phyloP scores from a whole-genome alignment of 1,140 invertebrate genomes.

The Drosophila oshimai region DNA sequence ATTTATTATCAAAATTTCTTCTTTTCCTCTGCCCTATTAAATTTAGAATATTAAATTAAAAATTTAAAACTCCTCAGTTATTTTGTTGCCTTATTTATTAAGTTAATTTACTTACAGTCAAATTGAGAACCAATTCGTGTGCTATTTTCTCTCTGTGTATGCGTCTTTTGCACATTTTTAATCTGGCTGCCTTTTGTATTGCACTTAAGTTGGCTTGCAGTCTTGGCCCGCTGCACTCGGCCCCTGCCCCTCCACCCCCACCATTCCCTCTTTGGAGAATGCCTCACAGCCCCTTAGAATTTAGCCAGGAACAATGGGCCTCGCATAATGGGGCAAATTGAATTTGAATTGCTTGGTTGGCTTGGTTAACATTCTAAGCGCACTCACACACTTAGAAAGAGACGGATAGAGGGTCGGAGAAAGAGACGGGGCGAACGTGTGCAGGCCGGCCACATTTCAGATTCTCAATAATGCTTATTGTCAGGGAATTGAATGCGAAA shows the following conservation, averaged over 20 bases:
- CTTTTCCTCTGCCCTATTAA: too few relatives aligned
- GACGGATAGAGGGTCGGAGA: background rate
- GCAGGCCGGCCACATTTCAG: slow-evolving; percentile 42
- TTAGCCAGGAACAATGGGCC: slow-evolving; percentile 71
- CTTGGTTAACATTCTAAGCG: slow-evolving; percentile 51
- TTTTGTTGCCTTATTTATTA: too few relatives aligned
- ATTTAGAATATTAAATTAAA: background rate
- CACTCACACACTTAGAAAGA: slow-evolving; percentile 25
- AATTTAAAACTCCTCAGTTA: too few relatives aligned
- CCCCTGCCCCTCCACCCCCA: background rate
- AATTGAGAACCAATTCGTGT: background rate
- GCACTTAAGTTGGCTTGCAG: slow-evolving; percentile 73
- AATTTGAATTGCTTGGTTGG: slow-evolving; percentile 79
- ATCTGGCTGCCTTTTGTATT: slow-evolving; percentile 72
- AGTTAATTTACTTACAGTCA: too few relatives aligned
- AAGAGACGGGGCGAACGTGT: slow-evolving; percentile 14
- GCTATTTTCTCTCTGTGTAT: background rate
- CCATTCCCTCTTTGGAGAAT: slow-evolving; percentile 4
- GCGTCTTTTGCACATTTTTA: slow-evolving; percentile 75
- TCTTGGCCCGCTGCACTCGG: slow-evolving; percentile 23
- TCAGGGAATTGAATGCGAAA: slow-evolving; percentile 58
- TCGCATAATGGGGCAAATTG: slow-evolving; percentile 81
- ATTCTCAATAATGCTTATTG: slow-evolving; percentile 60
- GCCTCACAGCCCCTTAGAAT: slow-evolving; percentile 50
- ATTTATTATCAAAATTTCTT: too few relatives aligned